A percentile compares a stretch with the other conserved stretches of the same genome.
Conservation (phyloP, 2,797 vertebrate species). For the Mycteria americana region DNA sequence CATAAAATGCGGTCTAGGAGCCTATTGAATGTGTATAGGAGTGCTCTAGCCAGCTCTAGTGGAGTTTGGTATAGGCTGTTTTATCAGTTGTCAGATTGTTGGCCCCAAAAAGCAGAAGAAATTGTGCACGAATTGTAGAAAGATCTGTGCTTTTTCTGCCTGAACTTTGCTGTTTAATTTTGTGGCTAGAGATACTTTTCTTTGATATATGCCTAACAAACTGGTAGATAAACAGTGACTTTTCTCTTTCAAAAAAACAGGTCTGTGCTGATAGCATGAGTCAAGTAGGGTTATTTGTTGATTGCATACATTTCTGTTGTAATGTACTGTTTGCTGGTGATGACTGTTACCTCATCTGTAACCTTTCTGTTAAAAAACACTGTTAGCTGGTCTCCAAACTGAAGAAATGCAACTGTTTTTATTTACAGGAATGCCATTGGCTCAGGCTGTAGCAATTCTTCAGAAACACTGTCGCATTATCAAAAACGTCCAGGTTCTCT, state of each 20-base stretch:
- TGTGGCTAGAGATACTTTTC: neutral
- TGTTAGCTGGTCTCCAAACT: neutral
- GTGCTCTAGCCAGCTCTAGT: neutral
- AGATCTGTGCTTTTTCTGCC: neutral
- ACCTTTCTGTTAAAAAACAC: neutral
- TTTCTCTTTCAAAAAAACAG: neutral
- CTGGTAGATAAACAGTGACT: neutral
- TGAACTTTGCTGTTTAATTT: neutral
- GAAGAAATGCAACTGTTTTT: neutral
- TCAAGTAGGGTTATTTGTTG: neutral
- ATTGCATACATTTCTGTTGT: neutral
- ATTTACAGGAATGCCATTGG: conserved; percentile 92
- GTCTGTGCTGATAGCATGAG: neutral
- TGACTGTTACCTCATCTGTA: neutral
- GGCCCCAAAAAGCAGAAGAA: neutral
- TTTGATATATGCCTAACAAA: neutral
- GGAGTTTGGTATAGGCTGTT: fast-evolving
- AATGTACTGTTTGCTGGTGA: neutral
- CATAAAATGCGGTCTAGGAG: neutral
- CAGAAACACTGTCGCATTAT: conserved; percentile 98
- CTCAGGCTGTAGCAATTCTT: conserved; percentile 97
- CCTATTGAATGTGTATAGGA: fast-evolving
- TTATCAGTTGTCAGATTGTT: neutral
- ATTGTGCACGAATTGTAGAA: neutral
- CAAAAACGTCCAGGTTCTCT: conserved; percentile 98